A percentile compares a stretch with the other conserved stretches of the same genome.
Conservation (phyloP, 2,113 vertebrate species). For the Austrofundulus limnaeus region DNA sequence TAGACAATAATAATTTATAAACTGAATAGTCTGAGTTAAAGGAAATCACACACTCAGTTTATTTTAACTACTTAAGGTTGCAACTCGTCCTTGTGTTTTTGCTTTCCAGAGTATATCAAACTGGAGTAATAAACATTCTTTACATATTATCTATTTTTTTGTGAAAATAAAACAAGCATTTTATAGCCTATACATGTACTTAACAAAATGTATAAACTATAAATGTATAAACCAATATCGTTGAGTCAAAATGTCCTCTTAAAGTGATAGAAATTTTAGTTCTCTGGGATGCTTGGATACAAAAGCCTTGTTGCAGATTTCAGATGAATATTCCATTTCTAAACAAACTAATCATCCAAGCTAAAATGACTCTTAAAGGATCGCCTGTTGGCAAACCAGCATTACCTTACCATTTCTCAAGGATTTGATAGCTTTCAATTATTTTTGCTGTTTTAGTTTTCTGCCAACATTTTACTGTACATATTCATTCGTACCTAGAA, state of each 20-base stretch:
- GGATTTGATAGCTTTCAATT: conserved; percentile 38
- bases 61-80: conserved; percentile 22
- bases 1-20: conserved; percentile 22
- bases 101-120: conserved; percentile 12
- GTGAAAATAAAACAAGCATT: conserved; percentile 53
- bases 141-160: conserved; percentile 52
- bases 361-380: conserved; percentile 22
- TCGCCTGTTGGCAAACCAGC: conserved; percentile 58
- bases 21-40: conserved; percentile 4
- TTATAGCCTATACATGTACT: conserved; percentile 45
- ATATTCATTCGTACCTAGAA: conserved; percentile 25
- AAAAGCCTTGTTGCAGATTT: conserved; percentile 13
- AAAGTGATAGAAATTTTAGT: conserved; percentile 17
- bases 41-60: conserved; percentile 2
- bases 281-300: conserved; percentile 26
- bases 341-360: conserved; percentile 31
- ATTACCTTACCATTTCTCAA: conserved; percentile 39
- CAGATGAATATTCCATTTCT: conserved; percentile 23
- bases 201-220: conserved; percentile 41
- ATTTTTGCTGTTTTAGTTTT: conserved; percentile 25
- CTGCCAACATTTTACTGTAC: conserved; percentile 21
- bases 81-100: conserved; percentile 5
- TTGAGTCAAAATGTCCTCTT: conserved; percentile 23
- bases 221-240: conserved; percentile 27
- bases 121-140: conserved; percentile 9